Base-by-base conservation (phyloP, 2,113 vertebrate genomes). In the Sitta europaea region DNA sequence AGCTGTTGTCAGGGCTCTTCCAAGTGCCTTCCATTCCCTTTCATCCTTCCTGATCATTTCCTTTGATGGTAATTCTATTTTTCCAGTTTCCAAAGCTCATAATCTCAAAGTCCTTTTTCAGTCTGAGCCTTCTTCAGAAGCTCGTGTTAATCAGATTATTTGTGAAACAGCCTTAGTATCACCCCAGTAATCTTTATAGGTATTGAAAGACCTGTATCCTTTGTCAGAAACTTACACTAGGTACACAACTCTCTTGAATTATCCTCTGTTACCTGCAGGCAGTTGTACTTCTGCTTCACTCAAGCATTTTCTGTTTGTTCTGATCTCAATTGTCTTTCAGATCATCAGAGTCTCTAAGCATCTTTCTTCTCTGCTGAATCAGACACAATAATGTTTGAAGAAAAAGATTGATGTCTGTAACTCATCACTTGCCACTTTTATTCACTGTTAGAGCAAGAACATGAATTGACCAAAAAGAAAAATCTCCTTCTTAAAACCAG, bases 21-120 rank as follows among this genome's bases (percentile, higher is more conserved):
- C 67, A 75, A 77, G 80, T 38, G 72, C 50, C 50, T 94, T 85
- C 72, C 57, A 51, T 94, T 86, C 83, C 33, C 47, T 90, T 97
- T 97, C 96, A 96, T 96, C 92, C 74, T 95, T 92, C 76, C 93
- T 95, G 94, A 87, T 94, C 13, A 75, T 95, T 97, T 94, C 83
- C 95, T 96, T 96, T 97, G 95, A 93, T 90, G 92, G 82, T 96
- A 96, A 97, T 97, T 98, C 94, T 97, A 12, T 94, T 97, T 95
- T 96, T 91, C 89, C 93, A 58, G 40, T 94, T 96, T 94, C 71
- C n/a, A 97, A 93, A 96, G 70, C 83, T 94, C 62, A 24, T 92
- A 89, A 95, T 90, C 87, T 96, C 92, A 85, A 96, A 95, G 94
- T 94, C 91, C 58, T 93, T 73, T 96, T 90, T 86, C 71, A 96